A percentile compares a stretch with the other conserved stretches of the same genome.
phyloP scores from a whole-genome alignment of 2,888 invertebrate genomes.

The Drosophila maculinotata region DNA sequence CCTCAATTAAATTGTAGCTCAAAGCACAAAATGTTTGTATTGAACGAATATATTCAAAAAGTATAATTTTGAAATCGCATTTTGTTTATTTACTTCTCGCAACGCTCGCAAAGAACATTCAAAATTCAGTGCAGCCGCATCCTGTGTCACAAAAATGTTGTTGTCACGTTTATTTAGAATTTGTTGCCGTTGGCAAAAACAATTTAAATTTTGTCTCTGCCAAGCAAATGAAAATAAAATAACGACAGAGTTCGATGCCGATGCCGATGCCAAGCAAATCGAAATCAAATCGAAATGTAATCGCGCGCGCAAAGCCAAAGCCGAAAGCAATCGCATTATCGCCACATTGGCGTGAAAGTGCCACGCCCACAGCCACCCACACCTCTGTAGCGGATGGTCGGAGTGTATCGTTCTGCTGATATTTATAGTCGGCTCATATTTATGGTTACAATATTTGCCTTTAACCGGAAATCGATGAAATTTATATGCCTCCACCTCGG shows the following conservation, averaged over 20 bases:
- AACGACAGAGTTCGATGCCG: conserved; percentile 40
- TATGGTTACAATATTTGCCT: conserved; percentile 79
- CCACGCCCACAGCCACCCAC: conserved; percentile 57
- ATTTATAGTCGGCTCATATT: conserved; percentile 80
- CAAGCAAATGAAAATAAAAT: conserved; percentile 40
- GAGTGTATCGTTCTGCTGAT: conserved; percentile 31
- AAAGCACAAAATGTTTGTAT: background rate
- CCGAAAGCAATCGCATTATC: conserved; percentile 78
- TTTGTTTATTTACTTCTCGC: background rate
- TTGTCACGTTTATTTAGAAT: conserved; percentile 61
- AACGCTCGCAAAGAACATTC: conserved; percentile 17
- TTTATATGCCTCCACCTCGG: conserved; percentile 70
- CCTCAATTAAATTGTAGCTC: background rate
- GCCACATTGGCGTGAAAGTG: conserved; percentile 77
- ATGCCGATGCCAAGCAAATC: conserved; percentile 61
- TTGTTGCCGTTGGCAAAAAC: conserved; percentile 72
- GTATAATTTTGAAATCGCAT: background rate
- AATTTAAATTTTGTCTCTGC: conserved; percentile 74
- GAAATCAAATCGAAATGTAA: conserved; percentile 80
- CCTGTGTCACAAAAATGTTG: conserved; percentile 16
- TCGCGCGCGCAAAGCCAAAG: conserved; percentile 75
- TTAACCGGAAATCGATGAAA: conserved; percentile 81
- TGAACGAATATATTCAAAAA: background rate
- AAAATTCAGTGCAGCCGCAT: conserved; percentile 42
- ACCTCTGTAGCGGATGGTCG: background rate